Base-by-base conservation (phyloP, 2,888 invertebrate species). In the Caenorhabditis japonica region DNA sequence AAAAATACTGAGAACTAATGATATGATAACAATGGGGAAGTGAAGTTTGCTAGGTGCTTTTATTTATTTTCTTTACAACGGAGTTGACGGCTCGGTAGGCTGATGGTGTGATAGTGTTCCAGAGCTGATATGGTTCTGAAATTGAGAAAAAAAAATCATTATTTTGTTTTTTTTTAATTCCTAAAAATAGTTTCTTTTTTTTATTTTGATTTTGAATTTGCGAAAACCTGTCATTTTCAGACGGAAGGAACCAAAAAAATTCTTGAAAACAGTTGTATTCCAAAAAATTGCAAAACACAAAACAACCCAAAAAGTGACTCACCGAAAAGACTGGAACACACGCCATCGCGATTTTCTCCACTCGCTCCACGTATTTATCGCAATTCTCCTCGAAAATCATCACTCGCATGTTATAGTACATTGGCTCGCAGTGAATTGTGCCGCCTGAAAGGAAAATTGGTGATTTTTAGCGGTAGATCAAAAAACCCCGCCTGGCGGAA, bases 291-390 rank as follows among this genome's bases (percentile, higher is more conserved):
- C n/a, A n/a, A n/a, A n/a, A n/a, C 51, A 43, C 43, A 25, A 10
- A 10, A 12, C 8, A 19, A 56, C 41, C 41, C 25, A 15, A 39
- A 27, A 21, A 33, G 4, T 47, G 53, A 75, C 60, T 60, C 56
- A 75, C 75, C 55, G 58, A 53, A 38, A 75, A 71, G 15, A 75
- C 75, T 1, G 75, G 59, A 58, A 70, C 30, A 52, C 75, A 75
- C 17, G 68, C 71, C 30, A 77, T 30, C 10, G 76, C 56, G 25
- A 76, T 46, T 39, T 53, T 52, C n/a, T 72, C 43, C 0, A 64
- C 55, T 1, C 49, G 34, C 38, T 76, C 76, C 25, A 76, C 76
- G 23, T 58, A 76, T 12, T 52, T 64, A 0, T 56, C 58, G 43
- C 76, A 76, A 1, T 17, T 36, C 17, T 56, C 66, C 10, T 59